These are phyloP conservation scores for Lepidostoma basale DNA, from an alignment of 1,140 invertebrate species.

Conservation along the genomic window DNA sequence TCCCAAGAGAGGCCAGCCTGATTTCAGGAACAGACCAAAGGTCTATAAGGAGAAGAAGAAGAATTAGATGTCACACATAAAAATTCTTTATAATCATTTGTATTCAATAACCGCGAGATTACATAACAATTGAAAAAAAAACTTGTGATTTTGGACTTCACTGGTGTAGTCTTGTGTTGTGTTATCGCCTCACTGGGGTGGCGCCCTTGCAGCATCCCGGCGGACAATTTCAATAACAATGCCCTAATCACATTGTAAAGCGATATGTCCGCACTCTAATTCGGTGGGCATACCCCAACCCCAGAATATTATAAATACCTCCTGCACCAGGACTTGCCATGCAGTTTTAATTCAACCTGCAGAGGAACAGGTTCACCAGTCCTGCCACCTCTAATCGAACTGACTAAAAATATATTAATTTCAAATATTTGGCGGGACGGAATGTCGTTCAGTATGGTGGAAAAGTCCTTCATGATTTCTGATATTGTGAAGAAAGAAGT, in stretches of 20 bases:
- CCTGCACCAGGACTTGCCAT: constrained; percentile 5
- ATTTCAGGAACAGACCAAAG: no score
- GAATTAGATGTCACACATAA: no score
- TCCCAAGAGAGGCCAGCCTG: no score
- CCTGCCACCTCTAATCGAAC: no score
- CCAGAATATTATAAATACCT: constrained; percentile 43
- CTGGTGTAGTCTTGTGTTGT: not conserved
- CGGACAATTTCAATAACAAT: constrained; percentile 44
- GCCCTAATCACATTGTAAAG: constrained; percentile 47
- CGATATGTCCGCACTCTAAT: constrained; percentile 46
- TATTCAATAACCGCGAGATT: no score
- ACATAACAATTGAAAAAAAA: no score
- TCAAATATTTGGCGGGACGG: not conserved
- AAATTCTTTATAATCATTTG: no score
- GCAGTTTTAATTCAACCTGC: constrained; percentile 45
- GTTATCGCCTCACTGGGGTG: not conserved
- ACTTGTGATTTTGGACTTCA: not conserved
- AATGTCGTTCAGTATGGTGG: constrained; percentile 24
- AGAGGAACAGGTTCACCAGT: constrained; percentile 19
- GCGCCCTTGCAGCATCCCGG: constrained; percentile 20
- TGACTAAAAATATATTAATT: not conserved
- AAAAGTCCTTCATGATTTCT: not conserved
- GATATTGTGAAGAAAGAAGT: constrained; percentile 17
- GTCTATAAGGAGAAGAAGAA: no score
- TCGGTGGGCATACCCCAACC: constrained; percentile 38